phyloP scores from a whole-genome alignment of 2,797 vertebrate genomes.

The Ceyx erithaca region DNA sequence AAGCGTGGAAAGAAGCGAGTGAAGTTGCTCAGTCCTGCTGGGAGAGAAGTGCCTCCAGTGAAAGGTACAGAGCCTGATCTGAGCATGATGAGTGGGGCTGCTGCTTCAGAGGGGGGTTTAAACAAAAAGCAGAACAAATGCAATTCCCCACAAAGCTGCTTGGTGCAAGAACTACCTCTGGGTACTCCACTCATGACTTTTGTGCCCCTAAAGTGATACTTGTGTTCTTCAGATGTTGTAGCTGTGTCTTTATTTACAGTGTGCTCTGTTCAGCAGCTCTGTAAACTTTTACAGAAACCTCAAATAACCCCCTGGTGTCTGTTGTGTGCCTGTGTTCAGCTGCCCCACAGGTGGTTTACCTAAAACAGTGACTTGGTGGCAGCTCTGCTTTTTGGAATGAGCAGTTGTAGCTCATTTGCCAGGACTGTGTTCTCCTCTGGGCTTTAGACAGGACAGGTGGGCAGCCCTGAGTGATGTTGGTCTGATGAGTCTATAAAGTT shows the following conservation, averaged over 20 bases:
- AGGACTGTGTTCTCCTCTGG: background rate
- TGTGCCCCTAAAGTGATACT: background rate
- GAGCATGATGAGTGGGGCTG: background rate
- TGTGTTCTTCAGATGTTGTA: background rate
- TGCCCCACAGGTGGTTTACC: background rate
- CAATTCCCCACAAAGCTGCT: background rate
- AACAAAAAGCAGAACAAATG: background rate
- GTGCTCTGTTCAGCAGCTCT: background rate
- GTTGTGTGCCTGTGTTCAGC: background rate
- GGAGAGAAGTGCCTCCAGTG: slow-evolving; percentile 70
- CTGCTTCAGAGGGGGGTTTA: background rate
- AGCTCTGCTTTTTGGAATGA: background rate
- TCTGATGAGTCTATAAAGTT: background rate
- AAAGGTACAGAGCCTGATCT: slow-evolving; percentile 82
- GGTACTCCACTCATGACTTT: background rate
- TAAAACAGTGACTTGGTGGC: background rate
- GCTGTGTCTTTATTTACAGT: background rate
- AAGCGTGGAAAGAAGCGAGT: slow-evolving; percentile 93
- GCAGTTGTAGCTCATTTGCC: background rate
- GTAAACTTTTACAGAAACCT: background rate
- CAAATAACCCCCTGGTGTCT: background rate
- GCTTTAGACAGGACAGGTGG: background rate
- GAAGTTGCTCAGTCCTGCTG: slow-evolving; percentile 83
- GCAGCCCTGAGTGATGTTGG: background rate
- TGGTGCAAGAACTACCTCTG: background rate